Conservation (phyloP, 2,888 invertebrate species). For the Drosophila paracracens region DNA sequence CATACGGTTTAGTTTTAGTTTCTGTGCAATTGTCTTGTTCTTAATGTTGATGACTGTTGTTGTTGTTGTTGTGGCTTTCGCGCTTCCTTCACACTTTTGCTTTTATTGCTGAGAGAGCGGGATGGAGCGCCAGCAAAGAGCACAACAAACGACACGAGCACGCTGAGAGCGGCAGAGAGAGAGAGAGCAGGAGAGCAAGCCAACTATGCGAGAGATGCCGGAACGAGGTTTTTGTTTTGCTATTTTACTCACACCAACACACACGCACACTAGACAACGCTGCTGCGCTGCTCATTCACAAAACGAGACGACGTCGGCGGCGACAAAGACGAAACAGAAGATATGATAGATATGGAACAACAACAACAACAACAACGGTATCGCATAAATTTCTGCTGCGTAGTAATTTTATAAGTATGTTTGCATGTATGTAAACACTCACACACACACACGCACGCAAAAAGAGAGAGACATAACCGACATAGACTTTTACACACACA, state of each 20-base stretch:
- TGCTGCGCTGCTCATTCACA: constrained; percentile 68
- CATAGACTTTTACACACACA: constrained; percentile 8
- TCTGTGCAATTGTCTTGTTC: constrained; percentile 48
- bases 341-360: constrained; percentile 79
- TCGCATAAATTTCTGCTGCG: constrained; percentile 80
- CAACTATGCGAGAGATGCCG: constrained; percentile 46
- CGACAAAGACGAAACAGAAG: constrained; percentile 63
- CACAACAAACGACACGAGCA: constrained; percentile 25
- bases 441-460: constrained; percentile 5
- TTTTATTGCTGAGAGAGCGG: constrained; percentile 43
- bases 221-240: constrained; percentile 58
- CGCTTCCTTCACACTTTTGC: constrained; percentile 64
- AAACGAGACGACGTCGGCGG: constrained; percentile 57
- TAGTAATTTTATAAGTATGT: constrained; percentile 70
- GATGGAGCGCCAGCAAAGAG: constrained; percentile 21
- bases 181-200: constrained; percentile 9
- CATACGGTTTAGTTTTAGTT: constrained; percentile 39
- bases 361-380: constrained; percentile 60
- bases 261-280: constrained; percentile 50
- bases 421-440: constrained; percentile 26
- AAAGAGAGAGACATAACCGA: constrained; percentile 4
- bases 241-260: constrained; percentile 50
- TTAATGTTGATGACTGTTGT: constrained; percentile 27
- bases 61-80: constrained; percentile 54
- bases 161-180: constrained; percentile 19